Evolutionary conservation across 2,113 vertebrate genomes (phyloP).

Genomic region (Montifringilla adamsi): DNA sequence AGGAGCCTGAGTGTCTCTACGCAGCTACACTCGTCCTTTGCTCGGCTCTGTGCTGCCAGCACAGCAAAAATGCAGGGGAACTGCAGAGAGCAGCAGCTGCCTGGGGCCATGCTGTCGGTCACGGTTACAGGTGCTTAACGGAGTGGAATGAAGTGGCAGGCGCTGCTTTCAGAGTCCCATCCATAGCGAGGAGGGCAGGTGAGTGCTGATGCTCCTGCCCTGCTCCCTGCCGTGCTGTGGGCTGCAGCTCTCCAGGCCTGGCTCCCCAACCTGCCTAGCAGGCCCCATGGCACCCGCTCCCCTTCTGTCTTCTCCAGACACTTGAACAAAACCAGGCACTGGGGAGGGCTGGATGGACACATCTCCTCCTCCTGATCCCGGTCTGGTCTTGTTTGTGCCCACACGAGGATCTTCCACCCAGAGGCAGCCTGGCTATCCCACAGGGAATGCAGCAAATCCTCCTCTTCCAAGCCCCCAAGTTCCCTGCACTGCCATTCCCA

Average conservation of each 20-base stretch:
- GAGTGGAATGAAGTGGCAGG: not conserved
- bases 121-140: slow-evolving; percentile 10
- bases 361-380: not conserved
- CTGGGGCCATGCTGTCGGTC: not conserved
- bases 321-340: not conserved
- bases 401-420: fast-evolving
- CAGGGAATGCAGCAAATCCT: not conserved
- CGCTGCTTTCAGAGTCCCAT: fast-evolving
- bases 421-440: not conserved
- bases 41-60: not conserved
- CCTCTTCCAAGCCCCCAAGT: not conserved
- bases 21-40: not conserved
- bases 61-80: not conserved
- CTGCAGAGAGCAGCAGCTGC: not conserved
- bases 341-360: not conserved
- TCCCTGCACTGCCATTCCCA: not conserved
- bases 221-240: fast-evolving
- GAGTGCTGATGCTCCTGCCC: not conserved
- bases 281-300: not conserved
- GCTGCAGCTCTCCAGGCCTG: fast-evolving
- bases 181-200: not conserved
- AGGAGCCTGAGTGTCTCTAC: not conserved
- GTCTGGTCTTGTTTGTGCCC: not conserved
- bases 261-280: not conserved
- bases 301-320: not conserved